Evolutionary conservation across 1,140 invertebrate genomes (phyloP).

Genomic region (Penaeus chinensis): DNA sequence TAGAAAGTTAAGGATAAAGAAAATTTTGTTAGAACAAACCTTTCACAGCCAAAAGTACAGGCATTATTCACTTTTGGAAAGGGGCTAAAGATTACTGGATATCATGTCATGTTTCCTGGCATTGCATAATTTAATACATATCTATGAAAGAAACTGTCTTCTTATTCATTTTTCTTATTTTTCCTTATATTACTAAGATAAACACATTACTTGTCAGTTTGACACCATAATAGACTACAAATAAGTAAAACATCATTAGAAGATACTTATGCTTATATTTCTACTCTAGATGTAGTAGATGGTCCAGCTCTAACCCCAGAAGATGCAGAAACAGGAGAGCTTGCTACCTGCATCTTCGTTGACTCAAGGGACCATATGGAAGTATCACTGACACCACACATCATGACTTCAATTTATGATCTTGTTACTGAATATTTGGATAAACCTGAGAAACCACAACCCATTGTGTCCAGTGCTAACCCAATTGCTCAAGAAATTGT

Average conservation of each 20-base stretch:
- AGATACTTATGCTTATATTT: conserved; percentile 1
- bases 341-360: conserved; percentile 77
- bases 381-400: conserved; percentile 77
- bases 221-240: too few relatives aligned
- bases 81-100: too few relatives aligned
- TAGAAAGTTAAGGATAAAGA: neutral
- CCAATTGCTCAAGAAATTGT: conserved; percentile 64
- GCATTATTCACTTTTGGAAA: too few relatives aligned
- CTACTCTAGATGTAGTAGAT: neutral
- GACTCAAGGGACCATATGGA: conserved; percentile 78
- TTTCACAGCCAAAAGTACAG: too few relatives aligned
- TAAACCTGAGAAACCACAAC: conserved; percentile 26
- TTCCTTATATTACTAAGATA: too few relatives aligned
- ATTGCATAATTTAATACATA: too few relatives aligned
- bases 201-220: too few relatives aligned
- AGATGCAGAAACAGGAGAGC: conserved; percentile 61
- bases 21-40: too few relatives aligned
- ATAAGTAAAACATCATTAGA: too few relatives aligned
- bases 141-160: too few relatives aligned
- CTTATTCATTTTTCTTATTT: too few relatives aligned
- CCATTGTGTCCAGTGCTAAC: conserved; percentile 18
- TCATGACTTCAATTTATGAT: conserved; percentile 30
- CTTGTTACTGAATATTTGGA: conserved; percentile 33
- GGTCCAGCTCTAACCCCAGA: conserved; percentile 3
- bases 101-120: too few relatives aligned